Base-by-base conservation (phyloP, 2,888 invertebrate species). In the Chloromyia formosa region DNA sequence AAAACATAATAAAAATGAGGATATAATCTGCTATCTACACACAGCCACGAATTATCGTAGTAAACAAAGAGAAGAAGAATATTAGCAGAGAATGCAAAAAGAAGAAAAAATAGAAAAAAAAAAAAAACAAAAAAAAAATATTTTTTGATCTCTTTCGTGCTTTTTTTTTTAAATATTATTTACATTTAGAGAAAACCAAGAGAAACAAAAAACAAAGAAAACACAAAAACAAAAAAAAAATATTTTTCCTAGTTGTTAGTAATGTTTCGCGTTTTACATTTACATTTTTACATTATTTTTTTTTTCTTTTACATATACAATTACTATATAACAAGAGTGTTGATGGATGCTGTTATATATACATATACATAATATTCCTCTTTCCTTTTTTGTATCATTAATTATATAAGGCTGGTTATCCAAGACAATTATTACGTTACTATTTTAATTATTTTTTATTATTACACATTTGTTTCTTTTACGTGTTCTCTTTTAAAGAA, bases 381-480 rank as follows among this genome's bases (percentile, higher is more conserved):
- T 77, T 78, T 78, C 76, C 78, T 78, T 78, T 76, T 78, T 76
- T 75, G 27, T 35, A 77, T 77, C 77, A 77, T 75, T 66, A 74
- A 79, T 78, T 80, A 84, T 60, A 20, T 82, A 84, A 85, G 84
- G 85, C 85, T 85, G 84, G 84, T 84, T 83, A 83, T 84, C 84
- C 84, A 84, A 84, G 84, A 84, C 84, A 84, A 66, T 85, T 84
- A 84, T 84, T 78, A 79, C 66, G 75, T 77, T 78, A 78, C 76
- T 78, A 76, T 74, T 76, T 75, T 77, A 75, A 76, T 76, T 77
- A 74, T 75, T 73, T 77, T 74, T 75, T 71, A 71, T 75, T 71
- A 71, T 75, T 73, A 69, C 69, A 64, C 69, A 73, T 75, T 75
- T 75, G 2, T 35, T 35, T 73, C 71, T 77, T 69, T 75, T 73